These are phyloP conservation scores for Drosophila maculinotata DNA, from an alignment of 2,888 invertebrate genomes.

Conservation along the genomic window DNA sequence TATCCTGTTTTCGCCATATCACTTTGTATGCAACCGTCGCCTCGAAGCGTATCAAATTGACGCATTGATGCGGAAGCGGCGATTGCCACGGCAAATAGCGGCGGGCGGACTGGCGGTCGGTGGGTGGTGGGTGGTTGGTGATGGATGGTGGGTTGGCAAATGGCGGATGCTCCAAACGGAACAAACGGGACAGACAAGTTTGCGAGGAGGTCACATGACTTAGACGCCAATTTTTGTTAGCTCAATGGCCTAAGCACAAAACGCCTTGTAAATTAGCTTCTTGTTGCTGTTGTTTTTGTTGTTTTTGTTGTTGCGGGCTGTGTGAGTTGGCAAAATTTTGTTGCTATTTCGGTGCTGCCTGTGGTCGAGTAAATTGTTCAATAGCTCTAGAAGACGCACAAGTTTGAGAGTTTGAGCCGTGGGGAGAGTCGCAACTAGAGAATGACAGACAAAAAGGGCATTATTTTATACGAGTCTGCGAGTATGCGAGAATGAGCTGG, in stretches of 20 bases:
- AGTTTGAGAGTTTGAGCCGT: constrained; percentile 14
- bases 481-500: constrained; percentile 70
- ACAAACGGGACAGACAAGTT: constrained; percentile 14
- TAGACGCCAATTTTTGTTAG: constrained; percentile 65
- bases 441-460: constrained; percentile 77
- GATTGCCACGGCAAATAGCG: constrained; percentile 72
- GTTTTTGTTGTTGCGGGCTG: constrained; percentile 41
- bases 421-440: constrained; percentile 13
- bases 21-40: constrained; percentile 63
- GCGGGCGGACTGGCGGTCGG: constrained; percentile 1
- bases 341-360: constrained; percentile 34
- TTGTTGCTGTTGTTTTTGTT: constrained; percentile 27
- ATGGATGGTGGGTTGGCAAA: constrained; percentile 19
- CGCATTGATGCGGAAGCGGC: constrained; percentile 81
- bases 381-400: constrained; percentile 40
- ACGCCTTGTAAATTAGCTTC: constrained; percentile 78
- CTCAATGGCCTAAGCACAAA: constrained; percentile 66
- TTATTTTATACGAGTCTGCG: constrained; percentile 70
- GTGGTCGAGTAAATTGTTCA: constrained; percentile 66
- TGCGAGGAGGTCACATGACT: constrained; percentile 54
- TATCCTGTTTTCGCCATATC: constrained; percentile 42
- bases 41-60: constrained; percentile 67
- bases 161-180: constrained; percentile 51
- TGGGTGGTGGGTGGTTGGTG: not conserved
- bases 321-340: constrained; percentile 60